These are phyloP conservation scores for Heliocidaris erythrogramma DNA, from an alignment of 35 echinoderm and acorn worm species.

Conservation along the genomic window DNA sequence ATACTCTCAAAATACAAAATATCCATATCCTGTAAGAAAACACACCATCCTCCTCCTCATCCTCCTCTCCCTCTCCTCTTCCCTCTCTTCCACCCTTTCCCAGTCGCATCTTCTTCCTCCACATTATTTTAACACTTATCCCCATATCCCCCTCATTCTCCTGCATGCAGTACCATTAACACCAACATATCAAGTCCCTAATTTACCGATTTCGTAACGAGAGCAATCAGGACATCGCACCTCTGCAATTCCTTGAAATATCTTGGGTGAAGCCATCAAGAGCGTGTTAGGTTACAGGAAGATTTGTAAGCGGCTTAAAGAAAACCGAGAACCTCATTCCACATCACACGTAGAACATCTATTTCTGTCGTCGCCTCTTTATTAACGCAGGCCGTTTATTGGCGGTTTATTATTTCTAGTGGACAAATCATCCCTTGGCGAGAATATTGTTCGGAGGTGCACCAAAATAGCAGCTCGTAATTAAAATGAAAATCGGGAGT, in stretches of 20 bases:
- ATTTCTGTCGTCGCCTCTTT: conserved; percentile 2
- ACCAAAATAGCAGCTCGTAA: conserved; percentile 22
- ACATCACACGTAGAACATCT: not conserved
- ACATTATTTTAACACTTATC: too few relatives aligned
- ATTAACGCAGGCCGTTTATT: not conserved
- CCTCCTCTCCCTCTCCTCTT: not conserved
- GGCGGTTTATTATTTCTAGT: conserved; percentile 1
- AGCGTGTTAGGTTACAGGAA: not conserved
- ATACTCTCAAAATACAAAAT: too few relatives aligned
- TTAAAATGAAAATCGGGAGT: conserved; percentile 33
- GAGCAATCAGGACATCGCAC: not conserved
- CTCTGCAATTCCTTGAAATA: not conserved
- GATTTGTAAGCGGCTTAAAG: not conserved
- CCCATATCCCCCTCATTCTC: too few relatives aligned
- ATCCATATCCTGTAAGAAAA: too few relatives aligned
- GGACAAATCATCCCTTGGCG: not conserved
- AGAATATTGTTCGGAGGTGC: conserved; percentile 1
- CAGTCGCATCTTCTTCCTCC: not conserved
- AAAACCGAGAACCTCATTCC: not conserved
- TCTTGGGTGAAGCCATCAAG: not conserved
- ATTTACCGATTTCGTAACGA: conserved; percentile 1
- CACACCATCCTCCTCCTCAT: not conserved
- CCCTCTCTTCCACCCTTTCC: not conserved
- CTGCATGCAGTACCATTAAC: too few relatives aligned
- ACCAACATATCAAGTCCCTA: not conserved